Conservation (phyloP, 2,113 vertebrate species). For the Chionis minor region DNA sequence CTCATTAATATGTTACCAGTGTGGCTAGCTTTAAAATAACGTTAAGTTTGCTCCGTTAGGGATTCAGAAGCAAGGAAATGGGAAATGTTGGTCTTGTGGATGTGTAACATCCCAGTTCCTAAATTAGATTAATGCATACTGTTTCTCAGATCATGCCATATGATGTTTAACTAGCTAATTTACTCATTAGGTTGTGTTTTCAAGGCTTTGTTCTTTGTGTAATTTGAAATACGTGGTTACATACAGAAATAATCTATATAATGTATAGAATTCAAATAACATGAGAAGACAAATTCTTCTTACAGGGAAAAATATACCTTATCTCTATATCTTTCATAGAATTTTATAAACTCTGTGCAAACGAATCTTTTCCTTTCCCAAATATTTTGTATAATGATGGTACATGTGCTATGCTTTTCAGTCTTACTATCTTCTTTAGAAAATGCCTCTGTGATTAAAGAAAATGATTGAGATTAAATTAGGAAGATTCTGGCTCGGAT, state of each 20-base stretch:
- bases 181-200: not conserved
- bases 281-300: not conserved
- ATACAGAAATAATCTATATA: not conserved
- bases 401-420: not conserved
- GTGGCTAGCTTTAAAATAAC: not conserved
- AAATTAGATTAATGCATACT: not conserved
- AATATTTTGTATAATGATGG: not conserved
- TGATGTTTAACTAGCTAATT: not conserved
- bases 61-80: not conserved
- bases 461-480: not conserved
- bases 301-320: not conserved
- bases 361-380: not conserved
- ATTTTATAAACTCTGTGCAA: not conserved
- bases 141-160: not conserved
- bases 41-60: not conserved
- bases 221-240: not conserved
- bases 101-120: not conserved
- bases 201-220: not conserved
- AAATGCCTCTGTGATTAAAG: not conserved
- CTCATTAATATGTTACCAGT: not conserved
- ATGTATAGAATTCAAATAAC: not conserved
- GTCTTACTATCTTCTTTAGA: not conserved
- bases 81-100: not conserved
- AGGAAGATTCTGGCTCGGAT: not conserved
- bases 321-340: not conserved